These are phyloP conservation scores for Drosophila ezoana DNA, from an alignment of 2,888 invertebrate species.

Conservation along the genomic window DNA sequence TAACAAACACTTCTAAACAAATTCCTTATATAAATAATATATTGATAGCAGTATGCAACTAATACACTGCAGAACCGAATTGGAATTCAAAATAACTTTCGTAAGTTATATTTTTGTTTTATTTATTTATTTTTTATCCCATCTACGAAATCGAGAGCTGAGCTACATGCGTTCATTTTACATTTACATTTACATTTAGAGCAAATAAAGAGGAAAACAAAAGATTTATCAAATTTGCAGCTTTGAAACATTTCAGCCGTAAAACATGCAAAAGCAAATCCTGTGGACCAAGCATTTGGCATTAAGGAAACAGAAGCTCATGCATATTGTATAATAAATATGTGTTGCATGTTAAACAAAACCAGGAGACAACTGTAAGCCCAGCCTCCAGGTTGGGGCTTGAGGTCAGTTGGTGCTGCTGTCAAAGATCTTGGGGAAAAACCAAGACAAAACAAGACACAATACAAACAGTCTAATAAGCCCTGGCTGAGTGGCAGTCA, in stretches of 20 bases:
- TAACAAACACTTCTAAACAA: too few relatives aligned
- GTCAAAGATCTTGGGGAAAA: slow-evolving; percentile 27
- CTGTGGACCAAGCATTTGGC: slow-evolving; percentile 7
- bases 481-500: slow-evolving; percentile 35
- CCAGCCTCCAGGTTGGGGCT: slow-evolving; percentile 12
- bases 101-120: neutral
- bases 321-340: slow-evolving; percentile 70
- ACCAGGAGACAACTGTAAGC: slow-evolving; percentile 31
- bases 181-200: slow-evolving; percentile 10
- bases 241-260: slow-evolving; percentile 12
- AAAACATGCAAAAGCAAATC: slow-evolving; percentile 21
- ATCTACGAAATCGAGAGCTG: neutral
- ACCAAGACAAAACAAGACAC: slow-evolving; percentile 21
- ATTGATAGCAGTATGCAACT: too few relatives aligned
- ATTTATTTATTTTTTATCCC: slow-evolving; percentile 13
- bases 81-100: neutral
- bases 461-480: slow-evolving; percentile 58
- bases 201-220: slow-evolving; percentile 6
- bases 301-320: slow-evolving; percentile 37
- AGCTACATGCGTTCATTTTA: slow-evolving; percentile 21
- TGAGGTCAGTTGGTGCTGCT: slow-evolving; percentile 33
- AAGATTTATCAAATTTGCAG: slow-evolving; percentile 42
- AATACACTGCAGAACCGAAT: neutral
- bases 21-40: too few relatives aligned
- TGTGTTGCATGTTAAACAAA: slow-evolving; percentile 44